Evolutionary conservation across 2,797 vertebrate species (phyloP).

Genomic region (Ispidina lecontei): DNA sequence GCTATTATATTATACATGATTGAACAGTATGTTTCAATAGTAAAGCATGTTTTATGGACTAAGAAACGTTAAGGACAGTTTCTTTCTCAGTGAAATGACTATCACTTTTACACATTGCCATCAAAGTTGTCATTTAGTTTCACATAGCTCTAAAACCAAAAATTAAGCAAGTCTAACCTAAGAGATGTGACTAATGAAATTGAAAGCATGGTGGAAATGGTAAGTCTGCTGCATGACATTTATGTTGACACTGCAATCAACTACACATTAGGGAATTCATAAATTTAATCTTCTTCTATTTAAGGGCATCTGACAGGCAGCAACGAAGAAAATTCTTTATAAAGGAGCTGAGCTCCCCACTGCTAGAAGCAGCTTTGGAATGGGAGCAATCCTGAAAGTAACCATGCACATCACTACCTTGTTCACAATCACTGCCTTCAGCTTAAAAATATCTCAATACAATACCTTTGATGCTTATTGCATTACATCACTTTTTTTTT

Average conservation of each 20-base stretch:
- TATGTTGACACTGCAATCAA: conserved; percentile 67
- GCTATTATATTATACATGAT: not conserved
- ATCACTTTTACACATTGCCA: not conserved
- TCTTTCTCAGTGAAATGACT: not conserved
- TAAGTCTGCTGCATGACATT: conserved; percentile 59
- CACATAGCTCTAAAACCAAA: not conserved
- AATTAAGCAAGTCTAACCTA: conserved; percentile 3
- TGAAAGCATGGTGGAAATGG: conserved; percentile 32
- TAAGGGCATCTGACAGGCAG: conserved; percentile 25
- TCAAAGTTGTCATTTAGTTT: conserved; percentile 1
- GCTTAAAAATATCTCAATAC: not conserved
- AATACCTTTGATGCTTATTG: not conserved
- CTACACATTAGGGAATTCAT: conserved; percentile 58
- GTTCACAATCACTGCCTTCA: not conserved
- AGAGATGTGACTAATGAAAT: conserved; percentile 44
- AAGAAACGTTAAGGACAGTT: not conserved
- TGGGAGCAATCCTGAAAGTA: not conserved
- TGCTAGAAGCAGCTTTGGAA: not conserved
- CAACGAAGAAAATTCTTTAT: conserved; percentile 2
- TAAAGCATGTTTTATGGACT: not conserved
- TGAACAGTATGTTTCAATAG: not conserved
- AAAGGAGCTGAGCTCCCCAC: conserved; percentile 22
- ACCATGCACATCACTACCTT: not conserved
- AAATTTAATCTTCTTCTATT: conserved; percentile 44
- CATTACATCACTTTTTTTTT: not conserved